Conservation (phyloP, 2,888 invertebrate species). For the Piscicola geometra region DNA sequence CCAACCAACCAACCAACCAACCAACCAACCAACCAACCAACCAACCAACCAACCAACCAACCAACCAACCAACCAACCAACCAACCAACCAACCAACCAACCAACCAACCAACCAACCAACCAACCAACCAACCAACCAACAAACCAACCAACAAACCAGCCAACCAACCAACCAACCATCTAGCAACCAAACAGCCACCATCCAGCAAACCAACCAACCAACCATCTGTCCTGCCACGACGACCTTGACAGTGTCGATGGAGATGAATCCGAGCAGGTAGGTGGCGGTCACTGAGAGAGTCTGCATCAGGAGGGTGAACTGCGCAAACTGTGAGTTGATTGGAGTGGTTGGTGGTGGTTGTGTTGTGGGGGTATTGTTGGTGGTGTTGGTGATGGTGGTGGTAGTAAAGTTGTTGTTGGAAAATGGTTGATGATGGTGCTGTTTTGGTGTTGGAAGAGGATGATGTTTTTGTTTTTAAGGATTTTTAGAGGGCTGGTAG, state of each 20-base stretch:
- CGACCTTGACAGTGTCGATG: constrained; percentile 52
- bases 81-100: background rate
- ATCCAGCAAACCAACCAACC: background rate
- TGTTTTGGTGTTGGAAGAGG: too few species aligned
- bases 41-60: background rate
- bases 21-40: too few species aligned
- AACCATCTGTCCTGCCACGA: constrained; percentile 58
- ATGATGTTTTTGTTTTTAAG: too few species aligned
- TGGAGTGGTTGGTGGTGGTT: too few species aligned
- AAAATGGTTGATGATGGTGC: too few species aligned
- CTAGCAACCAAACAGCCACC: background rate
- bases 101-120: background rate
- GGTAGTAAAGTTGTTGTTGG: too few species aligned
- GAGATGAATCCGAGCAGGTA: constrained; percentile 60
- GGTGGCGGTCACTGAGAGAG: constrained; percentile 68
- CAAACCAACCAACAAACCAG: background rate
- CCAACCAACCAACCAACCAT: background rate
- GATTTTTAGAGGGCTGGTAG: too few species aligned
- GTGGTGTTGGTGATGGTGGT: too few species aligned
- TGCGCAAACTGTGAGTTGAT: constrained; percentile 69
- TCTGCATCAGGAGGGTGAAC: constrained; percentile 73
- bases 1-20: too few species aligned
- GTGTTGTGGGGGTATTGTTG: too few species aligned
- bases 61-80: background rate
- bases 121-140: background rate